These are phyloP conservation scores for Megaceryle maxima DNA, from an alignment of 2,113 vertebrate species.

Conservation along the genomic window DNA sequence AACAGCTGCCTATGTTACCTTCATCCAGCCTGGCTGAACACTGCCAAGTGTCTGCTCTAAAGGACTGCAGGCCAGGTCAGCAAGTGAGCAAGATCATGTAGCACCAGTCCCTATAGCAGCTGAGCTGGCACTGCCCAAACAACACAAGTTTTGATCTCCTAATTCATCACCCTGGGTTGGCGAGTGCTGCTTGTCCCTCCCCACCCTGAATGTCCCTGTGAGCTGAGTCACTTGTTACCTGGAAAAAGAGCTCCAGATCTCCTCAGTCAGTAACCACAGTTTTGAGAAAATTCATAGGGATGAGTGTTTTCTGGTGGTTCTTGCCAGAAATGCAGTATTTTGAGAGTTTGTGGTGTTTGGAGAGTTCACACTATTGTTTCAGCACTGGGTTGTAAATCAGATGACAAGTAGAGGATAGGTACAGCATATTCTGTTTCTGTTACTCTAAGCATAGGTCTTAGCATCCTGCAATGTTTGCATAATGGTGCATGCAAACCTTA, in stretches of 20 bases:
- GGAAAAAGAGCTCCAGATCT: not conserved
- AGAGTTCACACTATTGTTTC: not conserved
- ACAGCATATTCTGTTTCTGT: not conserved
- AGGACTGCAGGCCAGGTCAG: not conserved
- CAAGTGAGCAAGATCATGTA: not conserved
- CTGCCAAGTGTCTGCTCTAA: not conserved
- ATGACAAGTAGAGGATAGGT: not conserved
- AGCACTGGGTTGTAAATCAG: not conserved
- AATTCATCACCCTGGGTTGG: not conserved
- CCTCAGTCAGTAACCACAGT: not conserved
- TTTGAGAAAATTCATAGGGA: not conserved
- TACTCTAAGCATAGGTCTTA: not conserved
- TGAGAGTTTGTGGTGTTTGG: not conserved
- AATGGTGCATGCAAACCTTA: not conserved
- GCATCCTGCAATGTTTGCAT: not conserved
- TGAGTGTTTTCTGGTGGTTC: not conserved
- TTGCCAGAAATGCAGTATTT: not conserved
- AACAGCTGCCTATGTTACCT: not conserved
- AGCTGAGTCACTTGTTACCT: not conserved
- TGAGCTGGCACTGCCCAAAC: not conserved
- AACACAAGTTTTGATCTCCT: not conserved
- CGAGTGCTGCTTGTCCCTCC: not conserved
- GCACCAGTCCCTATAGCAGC: not conserved
- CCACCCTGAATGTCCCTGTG: not conserved
- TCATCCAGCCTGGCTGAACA: not conserved